These are phyloP conservation scores for Vespertilio murinus DNA, from an alignment of 2,797 vertebrate genomes.

Conservation along the genomic window DNA sequence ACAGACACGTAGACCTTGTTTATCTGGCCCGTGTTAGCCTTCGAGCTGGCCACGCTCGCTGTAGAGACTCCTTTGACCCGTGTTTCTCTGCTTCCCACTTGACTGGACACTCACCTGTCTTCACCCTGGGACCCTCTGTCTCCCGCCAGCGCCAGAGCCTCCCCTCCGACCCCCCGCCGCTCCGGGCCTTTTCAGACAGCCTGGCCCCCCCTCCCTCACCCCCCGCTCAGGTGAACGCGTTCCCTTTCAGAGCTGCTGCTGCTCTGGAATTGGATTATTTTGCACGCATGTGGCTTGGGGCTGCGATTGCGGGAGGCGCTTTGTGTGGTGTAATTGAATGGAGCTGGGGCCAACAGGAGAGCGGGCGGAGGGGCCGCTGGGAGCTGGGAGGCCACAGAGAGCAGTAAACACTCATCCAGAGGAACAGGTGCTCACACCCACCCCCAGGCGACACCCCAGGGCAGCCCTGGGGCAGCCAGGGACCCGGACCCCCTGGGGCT, in stretches of 20 bases:
- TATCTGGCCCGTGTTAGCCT: no score
- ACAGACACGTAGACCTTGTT: no score
- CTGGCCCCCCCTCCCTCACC: neutral
- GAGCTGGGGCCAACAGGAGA: neutral
- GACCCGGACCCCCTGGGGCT: neutral
- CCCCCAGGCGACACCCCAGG: neutral
- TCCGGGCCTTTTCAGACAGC: neutral
- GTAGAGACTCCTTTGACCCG: neutral
- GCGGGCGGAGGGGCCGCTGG: neutral
- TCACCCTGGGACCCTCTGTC: neutral
- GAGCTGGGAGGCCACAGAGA: neutral
- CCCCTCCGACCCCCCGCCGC: neutral
- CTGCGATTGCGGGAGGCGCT: neutral
- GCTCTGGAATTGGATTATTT: neutral
- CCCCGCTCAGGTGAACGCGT: neutral
- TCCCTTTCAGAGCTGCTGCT: neutral
- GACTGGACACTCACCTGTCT: neutral
- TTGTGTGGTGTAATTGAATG: neutral
- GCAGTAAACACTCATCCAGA: neutral
- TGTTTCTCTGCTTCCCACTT: neutral
- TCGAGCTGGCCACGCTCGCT: neutral
- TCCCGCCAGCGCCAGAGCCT: neutral
- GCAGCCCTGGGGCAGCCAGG: neutral
- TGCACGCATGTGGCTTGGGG: neutral
- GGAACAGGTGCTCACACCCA: neutral